These are phyloP conservation scores for Charanyca ferruginea DNA, from an alignment of 2,888 invertebrate genomes.

Conservation along the genomic window DNA sequence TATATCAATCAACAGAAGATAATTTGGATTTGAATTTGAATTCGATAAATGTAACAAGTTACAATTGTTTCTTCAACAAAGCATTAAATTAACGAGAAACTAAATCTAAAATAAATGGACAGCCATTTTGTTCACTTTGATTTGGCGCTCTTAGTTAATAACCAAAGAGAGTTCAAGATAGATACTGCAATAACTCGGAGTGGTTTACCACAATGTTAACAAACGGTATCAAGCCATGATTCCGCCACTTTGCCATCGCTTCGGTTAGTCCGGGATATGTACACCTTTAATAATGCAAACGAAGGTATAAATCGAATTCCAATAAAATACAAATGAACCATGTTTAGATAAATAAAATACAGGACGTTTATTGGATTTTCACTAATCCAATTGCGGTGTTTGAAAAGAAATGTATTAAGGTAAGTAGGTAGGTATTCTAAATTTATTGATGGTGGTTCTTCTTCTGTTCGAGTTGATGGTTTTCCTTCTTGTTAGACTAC, in stretches of 20 bases:
- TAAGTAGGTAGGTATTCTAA: slow-evolving; percentile 38
- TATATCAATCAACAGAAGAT: neutral
- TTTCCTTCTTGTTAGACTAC: too few species aligned
- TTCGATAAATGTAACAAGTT: slow-evolving; percentile 19
- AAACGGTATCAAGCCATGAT: slow-evolving; percentile 11
- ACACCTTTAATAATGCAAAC: slow-evolving; percentile 27
- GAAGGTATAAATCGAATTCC: slow-evolving; percentile 20
- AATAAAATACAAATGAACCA: slow-evolving; percentile 49
- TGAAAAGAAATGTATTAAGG: slow-evolving; percentile 28
- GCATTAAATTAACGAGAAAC: slow-evolving; percentile 1
- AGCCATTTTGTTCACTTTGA: slow-evolving; percentile 1
- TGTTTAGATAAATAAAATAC: slow-evolving; percentile 43
- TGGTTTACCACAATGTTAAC: slow-evolving; percentile 27
- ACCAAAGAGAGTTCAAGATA: slow-evolving; percentile 5
- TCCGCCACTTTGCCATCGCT: slow-evolving; percentile 17
- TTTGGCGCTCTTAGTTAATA: slow-evolving; percentile 21
- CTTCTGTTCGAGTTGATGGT: too few species aligned
- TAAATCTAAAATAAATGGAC: slow-evolving; percentile 16
- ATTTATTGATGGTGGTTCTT: slow-evolving; percentile 9
- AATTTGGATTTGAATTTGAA: too few species aligned
- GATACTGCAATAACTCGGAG: slow-evolving; percentile 12
- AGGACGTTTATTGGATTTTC: slow-evolving; percentile 33
- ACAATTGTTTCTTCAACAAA: slow-evolving; percentile 9
- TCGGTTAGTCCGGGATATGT: neutral
- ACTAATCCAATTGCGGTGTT: slow-evolving; percentile 24